phyloP scores from a whole-genome alignment of 2,888 invertebrate genomes.

The Acleris sparsana region DNA sequence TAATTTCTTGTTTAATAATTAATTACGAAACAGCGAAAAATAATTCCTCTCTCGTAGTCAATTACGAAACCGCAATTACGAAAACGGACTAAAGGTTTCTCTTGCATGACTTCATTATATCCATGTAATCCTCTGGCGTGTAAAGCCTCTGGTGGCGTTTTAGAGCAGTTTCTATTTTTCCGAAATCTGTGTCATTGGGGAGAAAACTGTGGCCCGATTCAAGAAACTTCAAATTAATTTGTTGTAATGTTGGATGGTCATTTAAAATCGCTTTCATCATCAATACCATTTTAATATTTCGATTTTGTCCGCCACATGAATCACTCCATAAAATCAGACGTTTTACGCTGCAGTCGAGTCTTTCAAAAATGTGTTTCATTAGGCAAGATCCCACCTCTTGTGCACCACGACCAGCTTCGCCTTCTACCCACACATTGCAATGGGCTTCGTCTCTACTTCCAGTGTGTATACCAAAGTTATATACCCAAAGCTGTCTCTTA shows the following conservation, averaged over 20 bases:
- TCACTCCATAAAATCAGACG: slow-evolving; percentile 39
- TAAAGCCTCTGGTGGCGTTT: slow-evolving; percentile 35
- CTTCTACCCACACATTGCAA: slow-evolving; percentile 42
- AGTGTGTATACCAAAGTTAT: slow-evolving; percentile 41
- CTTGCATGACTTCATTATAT: slow-evolving; percentile 30
- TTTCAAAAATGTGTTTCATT: slow-evolving; percentile 37
- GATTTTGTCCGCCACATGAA: slow-evolving; percentile 43
- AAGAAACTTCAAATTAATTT: slow-evolving; percentile 38
- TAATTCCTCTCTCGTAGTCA: too few relatives aligned
- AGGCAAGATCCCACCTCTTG: slow-evolving; percentile 43
- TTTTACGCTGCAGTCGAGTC: slow-evolving; percentile 24
- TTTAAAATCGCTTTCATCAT: slow-evolving; percentile 42
- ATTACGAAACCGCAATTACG: too few relatives aligned
- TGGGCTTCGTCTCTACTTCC: slow-evolving; percentile 34
- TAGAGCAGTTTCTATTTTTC: slow-evolving; percentile 37
- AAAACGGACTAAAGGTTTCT: too few relatives aligned
- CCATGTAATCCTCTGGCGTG: slow-evolving; percentile 32
- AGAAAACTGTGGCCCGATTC: slow-evolving; percentile 41
- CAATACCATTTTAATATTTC: slow-evolving; percentile 42
- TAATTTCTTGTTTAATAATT: too few relatives aligned
- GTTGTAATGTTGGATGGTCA: slow-evolving; percentile 38
- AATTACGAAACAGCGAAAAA: too few relatives aligned
- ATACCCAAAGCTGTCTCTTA: slow-evolving; percentile 43
- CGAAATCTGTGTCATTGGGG: slow-evolving; percentile 40
- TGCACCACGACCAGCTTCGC: slow-evolving; percentile 41